These are phyloP conservation scores for Circaetus gallicus DNA, from an alignment of 2,113 vertebrate species.

Conservation along the genomic window DNA sequence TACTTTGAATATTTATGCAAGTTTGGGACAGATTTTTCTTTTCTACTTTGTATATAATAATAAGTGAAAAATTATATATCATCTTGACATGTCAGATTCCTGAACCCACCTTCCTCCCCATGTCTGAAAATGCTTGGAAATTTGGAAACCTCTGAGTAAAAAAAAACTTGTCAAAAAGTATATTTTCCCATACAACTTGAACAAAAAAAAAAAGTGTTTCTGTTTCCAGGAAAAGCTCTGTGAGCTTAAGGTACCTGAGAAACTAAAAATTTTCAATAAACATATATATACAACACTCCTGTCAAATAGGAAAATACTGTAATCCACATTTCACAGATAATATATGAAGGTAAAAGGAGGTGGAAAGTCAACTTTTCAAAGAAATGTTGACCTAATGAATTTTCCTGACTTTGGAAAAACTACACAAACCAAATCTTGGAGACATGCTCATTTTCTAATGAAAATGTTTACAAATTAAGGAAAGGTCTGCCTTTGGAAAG, in stretches of 20 bases:
- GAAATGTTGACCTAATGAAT: slow-evolving; percentile 21
- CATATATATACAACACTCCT: not conserved
- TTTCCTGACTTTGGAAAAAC: slow-evolving; percentile 24
- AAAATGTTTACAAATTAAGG: slow-evolving; percentile 36
- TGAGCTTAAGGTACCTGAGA: not conserved
- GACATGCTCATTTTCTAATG: not conserved
- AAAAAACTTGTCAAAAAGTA: not conserved
- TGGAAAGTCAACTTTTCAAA: not conserved
- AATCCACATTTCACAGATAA: slow-evolving; percentile 25
- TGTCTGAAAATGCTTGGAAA: slow-evolving; percentile 3
- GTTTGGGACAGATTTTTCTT: not conserved
- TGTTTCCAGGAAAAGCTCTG: not conserved
- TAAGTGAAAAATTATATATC: not conserved
- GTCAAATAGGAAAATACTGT: not conserved
- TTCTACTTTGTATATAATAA: not conserved
- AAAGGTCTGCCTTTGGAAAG: not conserved
- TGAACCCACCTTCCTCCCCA: not conserved
- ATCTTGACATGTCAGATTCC: not conserved
- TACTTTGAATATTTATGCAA: not conserved
- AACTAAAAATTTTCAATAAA: not conserved
- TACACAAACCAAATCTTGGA: not conserved
- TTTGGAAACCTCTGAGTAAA: not conserved
- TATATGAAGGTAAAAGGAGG: not conserved
- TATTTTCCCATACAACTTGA: not conserved
- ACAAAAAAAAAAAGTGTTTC: not conserved